Evolutionary conservation across 30 jellyfish, hydroid and myxozoan genomes (phyloP), one percentile per base, ranked within the genome.

Genomic region (Pelagia noctiluca): DNA sequence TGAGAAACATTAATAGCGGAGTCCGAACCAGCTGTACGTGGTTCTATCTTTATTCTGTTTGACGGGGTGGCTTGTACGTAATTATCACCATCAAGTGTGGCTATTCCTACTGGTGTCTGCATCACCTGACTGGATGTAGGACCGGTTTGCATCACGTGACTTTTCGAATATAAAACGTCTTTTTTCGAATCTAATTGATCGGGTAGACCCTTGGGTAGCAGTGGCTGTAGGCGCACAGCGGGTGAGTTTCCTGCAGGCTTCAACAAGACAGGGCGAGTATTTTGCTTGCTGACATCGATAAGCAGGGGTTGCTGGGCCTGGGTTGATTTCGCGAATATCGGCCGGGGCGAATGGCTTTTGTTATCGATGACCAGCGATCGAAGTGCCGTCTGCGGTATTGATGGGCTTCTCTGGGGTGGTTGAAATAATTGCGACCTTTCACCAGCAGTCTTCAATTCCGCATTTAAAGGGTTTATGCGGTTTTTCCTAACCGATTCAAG

Each of bases 201-300:
- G 33, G 77, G 77, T 0, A 46, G 83, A 34, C 71, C 54, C 25
- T 80, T 80, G 28, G 90, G 90, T 38, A 80, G 49, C 10, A 63
- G 64, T 19, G 36, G 89, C 34, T 63, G 89, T 33, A 80, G 18
- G 1, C 90, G 90, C 31, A 53, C 71, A 1, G 83, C 8, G 2
- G 46, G 76, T 13, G 82, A 50, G 50, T 77, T 36, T 0, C 26
- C 47, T 2, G 35, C 75, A 26, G 67, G 19, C 24, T 80, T 80
- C 2, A 54, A 28, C 0, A 65, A 42, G 12, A 80, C 36, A 22
- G 90, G 78, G 26, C 84, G 53, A 28, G 82, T 24, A 30, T 26
- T 19, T 46, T 38, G 75, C 50, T 30, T 33, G 34, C 34, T 48
- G 26, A 69, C 23, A 19, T 80, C 84, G 3, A 65, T 50, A 0